phyloP scores from a whole-genome alignment of 2,888 invertebrate genomes.

The Lumbricus terrestris region DNA sequence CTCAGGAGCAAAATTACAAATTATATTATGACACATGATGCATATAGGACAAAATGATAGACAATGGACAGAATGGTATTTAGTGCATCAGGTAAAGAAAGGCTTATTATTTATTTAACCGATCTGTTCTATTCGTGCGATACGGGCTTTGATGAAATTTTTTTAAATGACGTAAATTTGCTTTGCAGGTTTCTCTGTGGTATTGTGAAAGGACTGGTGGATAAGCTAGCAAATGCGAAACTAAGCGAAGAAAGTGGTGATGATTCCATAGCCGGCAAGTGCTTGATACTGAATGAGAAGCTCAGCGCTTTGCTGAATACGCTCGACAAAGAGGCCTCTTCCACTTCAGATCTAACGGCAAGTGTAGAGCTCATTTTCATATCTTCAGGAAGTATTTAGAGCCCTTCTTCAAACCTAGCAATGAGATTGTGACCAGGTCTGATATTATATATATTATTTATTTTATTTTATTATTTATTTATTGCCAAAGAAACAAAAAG shows the following conservation, averaged over 20 bases:
- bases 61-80: no score
- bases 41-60: no score
- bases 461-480: no score
- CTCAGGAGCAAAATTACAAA: no score
- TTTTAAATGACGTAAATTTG: background rate
- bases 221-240: conserved; percentile 58
- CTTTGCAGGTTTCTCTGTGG: conserved; percentile 68
- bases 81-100: no score
- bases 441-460: no score
- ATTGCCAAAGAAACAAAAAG: no score
- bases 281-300: conserved; percentile 74
- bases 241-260: conserved; percentile 19
- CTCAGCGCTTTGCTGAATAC: conserved; percentile 73
- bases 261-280: conserved; percentile 55
- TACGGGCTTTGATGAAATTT: no score
- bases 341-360: conserved; percentile 25
- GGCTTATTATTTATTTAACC: background rate
- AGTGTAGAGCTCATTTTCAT: background rate
- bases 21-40: no score
- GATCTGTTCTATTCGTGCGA: background rate
- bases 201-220: conserved; percentile 75
- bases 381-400: no score
- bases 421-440: background rate
- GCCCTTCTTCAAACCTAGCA: background rate
- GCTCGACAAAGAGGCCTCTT: conserved; percentile 69